phyloP scores from a whole-genome alignment of 2,888 invertebrate species.

The Cephus sareptanus region DNA sequence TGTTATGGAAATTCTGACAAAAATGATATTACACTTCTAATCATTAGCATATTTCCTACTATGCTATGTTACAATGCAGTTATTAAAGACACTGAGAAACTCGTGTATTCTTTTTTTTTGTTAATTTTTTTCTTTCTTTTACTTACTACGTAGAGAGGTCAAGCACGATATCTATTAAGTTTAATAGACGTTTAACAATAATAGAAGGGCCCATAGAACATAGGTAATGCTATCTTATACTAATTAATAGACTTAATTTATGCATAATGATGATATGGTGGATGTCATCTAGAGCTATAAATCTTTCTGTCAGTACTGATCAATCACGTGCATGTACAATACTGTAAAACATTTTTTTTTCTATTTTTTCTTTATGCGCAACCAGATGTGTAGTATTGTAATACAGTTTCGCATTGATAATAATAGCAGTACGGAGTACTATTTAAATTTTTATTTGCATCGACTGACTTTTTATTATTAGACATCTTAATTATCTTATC shows the following conservation, averaged over 20 bases:
- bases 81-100: slow-evolving; percentile 43
- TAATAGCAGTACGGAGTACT: not conserved
- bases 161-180: slow-evolving; percentile 27
- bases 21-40: slow-evolving; percentile 33
- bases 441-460: not conserved
- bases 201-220: slow-evolving; percentile 30
- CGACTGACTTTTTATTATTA: not conserved
- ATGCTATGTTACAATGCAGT: slow-evolving; percentile 61
- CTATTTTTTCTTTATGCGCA: too few species aligned
- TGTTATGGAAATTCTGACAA: slow-evolving; percentile 27
- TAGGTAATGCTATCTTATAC: slow-evolving; percentile 24
- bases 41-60: slow-evolving; percentile 38
- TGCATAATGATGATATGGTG: slow-evolving; percentile 31
- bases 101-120: slow-evolving; percentile 12
- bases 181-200: slow-evolving; percentile 39
- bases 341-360: not conserved
- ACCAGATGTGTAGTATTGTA: not conserved
- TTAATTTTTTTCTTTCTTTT: slow-evolving; percentile 15
- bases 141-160: slow-evolving; percentile 28
- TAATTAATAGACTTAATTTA: slow-evolving; percentile 12
- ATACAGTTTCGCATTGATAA: not conserved
- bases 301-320: slow-evolving; percentile 5
- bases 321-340: not conserved
- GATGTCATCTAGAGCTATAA: slow-evolving; percentile 20
- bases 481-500: not conserved